These are phyloP conservation scores for Chalcosyrphus nemorum DNA, from an alignment of 2,888 invertebrate species.

Conservation along the genomic window DNA sequence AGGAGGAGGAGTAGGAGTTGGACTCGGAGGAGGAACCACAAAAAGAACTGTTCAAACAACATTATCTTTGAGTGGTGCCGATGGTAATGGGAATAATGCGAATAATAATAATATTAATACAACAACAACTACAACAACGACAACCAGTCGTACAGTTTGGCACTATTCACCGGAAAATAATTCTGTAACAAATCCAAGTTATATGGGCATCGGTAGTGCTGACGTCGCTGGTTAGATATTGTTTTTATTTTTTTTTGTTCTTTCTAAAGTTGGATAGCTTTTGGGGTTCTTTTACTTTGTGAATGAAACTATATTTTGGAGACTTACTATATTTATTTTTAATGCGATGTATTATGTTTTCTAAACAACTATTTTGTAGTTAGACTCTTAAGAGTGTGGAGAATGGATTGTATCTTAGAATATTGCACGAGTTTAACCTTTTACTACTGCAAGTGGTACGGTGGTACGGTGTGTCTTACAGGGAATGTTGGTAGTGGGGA, in stretches of 20 bases:
- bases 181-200: slow-evolving; percentile 81
- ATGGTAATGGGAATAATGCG: slow-evolving; percentile 46
- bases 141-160: slow-evolving; percentile 81
- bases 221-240: slow-evolving; percentile 80
- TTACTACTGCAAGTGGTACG: background rate
- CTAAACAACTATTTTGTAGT: slow-evolving; percentile 30
- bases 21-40: slow-evolving; percentile 75
- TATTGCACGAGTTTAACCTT: slow-evolving; percentile 39
- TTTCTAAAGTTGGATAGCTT: slow-evolving; percentile 1
- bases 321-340: background rate
- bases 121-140: slow-evolving; percentile 75
- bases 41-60: slow-evolving; percentile 74
- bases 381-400: slow-evolving; percentile 29
- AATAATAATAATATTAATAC: slow-evolving; percentile 72
- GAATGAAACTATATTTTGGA: slow-evolving; percentile 30
- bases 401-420: background rate
- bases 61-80: slow-evolving; percentile 48
- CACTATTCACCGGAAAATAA: slow-evolving; percentile 80
- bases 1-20: too few species aligned
- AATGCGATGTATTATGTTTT: slow-evolving; percentile 1
- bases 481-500: too few species aligned
- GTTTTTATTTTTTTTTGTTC: slow-evolving; percentile 13
- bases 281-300: slow-evolving; percentile 19
- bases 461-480: slow-evolving; percentile 17
- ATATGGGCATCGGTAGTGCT: slow-evolving; percentile 81